phyloP scores from a whole-genome alignment of 2,888 invertebrate species.

The Harpalus rubripes region DNA sequence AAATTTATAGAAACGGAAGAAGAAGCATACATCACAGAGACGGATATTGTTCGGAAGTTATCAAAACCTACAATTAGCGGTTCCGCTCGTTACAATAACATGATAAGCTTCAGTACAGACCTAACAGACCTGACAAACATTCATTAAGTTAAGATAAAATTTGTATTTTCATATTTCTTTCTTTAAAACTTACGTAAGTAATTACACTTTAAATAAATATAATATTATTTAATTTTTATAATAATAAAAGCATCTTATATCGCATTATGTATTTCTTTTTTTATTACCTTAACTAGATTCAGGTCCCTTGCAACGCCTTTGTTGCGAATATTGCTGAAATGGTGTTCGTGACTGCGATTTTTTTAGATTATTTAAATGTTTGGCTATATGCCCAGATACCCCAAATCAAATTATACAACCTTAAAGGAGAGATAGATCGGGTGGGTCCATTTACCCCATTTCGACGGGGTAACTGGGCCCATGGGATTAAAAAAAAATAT shows the following conservation, averaged over 20 bases:
- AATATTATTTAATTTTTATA: conserved; percentile 26
- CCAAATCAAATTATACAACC: conserved; percentile 30
- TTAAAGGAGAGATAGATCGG: conserved; percentile 24
- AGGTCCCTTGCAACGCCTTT: conserved; percentile 7
- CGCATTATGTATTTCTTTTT: conserved; percentile 26
- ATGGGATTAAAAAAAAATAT: conserved; percentile 20
- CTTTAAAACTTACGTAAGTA: conserved; percentile 23
- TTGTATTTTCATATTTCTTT: conserved; percentile 11
- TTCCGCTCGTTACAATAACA: conserved; percentile 47
- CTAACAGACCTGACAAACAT: conserved; percentile 39
- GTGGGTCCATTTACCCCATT: conserved; percentile 35
- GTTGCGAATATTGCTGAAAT: conserved; percentile 29
- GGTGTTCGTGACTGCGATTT: conserved; percentile 11
- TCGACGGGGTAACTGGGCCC: conserved; percentile 35
- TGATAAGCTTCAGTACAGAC: conserved; percentile 44
- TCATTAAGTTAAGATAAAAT: conserved; percentile 29
- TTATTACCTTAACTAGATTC: conserved; percentile 6
- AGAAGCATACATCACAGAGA: conserved; percentile 35
- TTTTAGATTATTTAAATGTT: conserved; percentile 31
- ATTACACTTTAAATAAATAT: conserved; percentile 20
- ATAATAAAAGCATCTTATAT: conserved; percentile 31
- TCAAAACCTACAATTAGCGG: conserved; percentile 39
- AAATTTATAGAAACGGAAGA: conserved; percentile 42
- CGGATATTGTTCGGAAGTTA: conserved; percentile 54
- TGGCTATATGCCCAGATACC: conserved; percentile 27